Conservation (phyloP, 2,113 vertebrate species). For the Pao palembangensis region DNA sequence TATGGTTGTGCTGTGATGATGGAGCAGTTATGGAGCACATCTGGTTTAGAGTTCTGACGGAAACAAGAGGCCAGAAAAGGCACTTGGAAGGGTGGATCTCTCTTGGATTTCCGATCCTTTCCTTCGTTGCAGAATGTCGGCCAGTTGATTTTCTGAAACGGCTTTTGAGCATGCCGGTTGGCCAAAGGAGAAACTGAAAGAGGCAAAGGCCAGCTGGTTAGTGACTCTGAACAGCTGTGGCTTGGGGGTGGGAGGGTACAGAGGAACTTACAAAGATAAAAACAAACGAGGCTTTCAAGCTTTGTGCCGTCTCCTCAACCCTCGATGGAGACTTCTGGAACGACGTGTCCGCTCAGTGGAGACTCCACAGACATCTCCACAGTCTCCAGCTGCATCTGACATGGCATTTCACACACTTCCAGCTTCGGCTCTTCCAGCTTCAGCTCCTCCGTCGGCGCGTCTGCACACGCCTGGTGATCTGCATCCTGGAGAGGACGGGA, state of each 20-base stretch:
- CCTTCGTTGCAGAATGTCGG: constrained; percentile 36
- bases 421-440: constrained; percentile 28
- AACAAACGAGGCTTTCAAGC: constrained; percentile 9
- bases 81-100: constrained; percentile 61
- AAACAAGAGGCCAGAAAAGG: constrained; percentile 51
- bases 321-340: constrained; percentile 59
- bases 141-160: constrained; percentile 28
- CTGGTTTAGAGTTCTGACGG: constrained; percentile 45
- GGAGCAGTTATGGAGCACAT: constrained; percentile 27
- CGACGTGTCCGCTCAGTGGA: constrained; percentile 48
- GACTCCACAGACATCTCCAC: constrained; percentile 48
- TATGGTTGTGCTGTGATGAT: neutral
- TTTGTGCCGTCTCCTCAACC: constrained; percentile 29
- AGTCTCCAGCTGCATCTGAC: constrained; percentile 53
- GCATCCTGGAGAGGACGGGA: constrained; percentile 16
- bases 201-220: constrained; percentile 2
- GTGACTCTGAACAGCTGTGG: neutral
- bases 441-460: constrained; percentile 18
- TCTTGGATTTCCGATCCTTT: constrained; percentile 51
- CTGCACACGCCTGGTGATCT: constrained; percentile 20
- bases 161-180: constrained; percentile 31
- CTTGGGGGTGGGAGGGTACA: too few species aligned
- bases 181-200: constrained; percentile 49
- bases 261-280: constrained; percentile 37
- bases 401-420: constrained; percentile 38